Evolutionary conservation across 2,113 vertebrate species (phyloP), one percentile per base, ranked within the genome.

Genomic region (Anseranas semipalmata): DNA sequence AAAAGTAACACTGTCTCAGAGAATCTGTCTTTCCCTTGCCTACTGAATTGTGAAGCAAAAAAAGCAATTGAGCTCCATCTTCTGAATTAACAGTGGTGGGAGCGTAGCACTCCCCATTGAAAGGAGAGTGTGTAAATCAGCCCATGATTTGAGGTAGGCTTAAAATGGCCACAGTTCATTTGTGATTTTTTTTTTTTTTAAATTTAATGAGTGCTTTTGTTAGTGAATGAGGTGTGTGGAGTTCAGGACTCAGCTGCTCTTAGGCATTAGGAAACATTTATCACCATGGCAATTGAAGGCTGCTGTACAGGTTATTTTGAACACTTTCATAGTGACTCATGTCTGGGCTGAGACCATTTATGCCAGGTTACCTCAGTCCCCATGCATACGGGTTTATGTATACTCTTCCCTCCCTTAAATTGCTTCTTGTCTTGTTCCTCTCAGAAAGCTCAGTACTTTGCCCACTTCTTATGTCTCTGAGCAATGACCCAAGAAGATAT

Each of bases 1-100:
- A 96, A 95, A 96, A 95, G 67, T 96, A 97, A 92, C 97, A 97
- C 97, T 98, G 98, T 98, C 98, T 98, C 91, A 91, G 95, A 70
- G 87, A 96, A 97, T 97, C 97, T 96, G 60, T 85, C 95, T 98
- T 93, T 66, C 94, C 18, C 59, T 80, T 77, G 96, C 96, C 97
- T 97, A 95, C 93, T 94, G 95, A 95, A 93, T 95, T 97, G 98
- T 97, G 97, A 98, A 97, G 94, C 93, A 85, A 95, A 97, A 65
- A 65, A 96, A 90, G 95, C 96, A 89, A 97, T 95, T 89, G 53
- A 37, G 59, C 85, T 96, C 95, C 82, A 66, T 98, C 93, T 96
- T 92, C 82, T 94, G 95, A 95, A 98, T 96, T 96, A 83, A 89
- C 46, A 33, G 89, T 33, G 20, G 60, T 41, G 58, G 63, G 53